Conservation (phyloP, 1,140 invertebrate species). For the Pinna nobilis region DNA sequence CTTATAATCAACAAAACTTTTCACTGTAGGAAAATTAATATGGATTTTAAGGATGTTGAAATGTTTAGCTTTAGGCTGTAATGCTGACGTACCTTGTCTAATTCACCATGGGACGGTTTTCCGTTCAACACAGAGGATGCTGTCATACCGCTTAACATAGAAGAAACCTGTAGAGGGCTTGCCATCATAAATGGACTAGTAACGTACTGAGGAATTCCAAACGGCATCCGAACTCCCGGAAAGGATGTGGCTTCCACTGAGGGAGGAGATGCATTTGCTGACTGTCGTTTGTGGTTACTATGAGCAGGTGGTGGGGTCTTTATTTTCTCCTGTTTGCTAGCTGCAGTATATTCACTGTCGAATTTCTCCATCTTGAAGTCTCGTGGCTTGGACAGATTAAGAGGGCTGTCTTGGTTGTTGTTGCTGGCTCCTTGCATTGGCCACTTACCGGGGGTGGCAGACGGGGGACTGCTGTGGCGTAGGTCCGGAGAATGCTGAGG, state of each 20-base stretch:
- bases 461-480: slow-evolving; percentile 44
- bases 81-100: slow-evolving; percentile 68
- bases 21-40: too few species aligned
- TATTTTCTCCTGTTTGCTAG: slow-evolving; percentile 40
- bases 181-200: slow-evolving; percentile 62
- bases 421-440: slow-evolving; percentile 69
- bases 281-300: slow-evolving; percentile 54
- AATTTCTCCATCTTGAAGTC: slow-evolving; percentile 51
- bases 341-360: slow-evolving; percentile 18
- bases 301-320: slow-evolving; percentile 64
- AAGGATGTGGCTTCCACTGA: slow-evolving; percentile 26
- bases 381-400: slow-evolving; percentile 93
- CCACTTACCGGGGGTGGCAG: slow-evolving; percentile 67
- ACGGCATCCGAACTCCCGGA: slow-evolving; percentile 55
- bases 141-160: slow-evolving; percentile 55
- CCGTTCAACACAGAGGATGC: slow-evolving; percentile 57
- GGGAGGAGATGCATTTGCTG: slow-evolving; percentile 21
- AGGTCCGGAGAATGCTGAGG: slow-evolving; percentile 44
- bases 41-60: too few species aligned
- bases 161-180: slow-evolving; percentile 55
- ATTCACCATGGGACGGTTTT: slow-evolving; percentile 53
- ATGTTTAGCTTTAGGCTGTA: too few species aligned
- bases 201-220: slow-evolving; percentile 64
- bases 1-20: too few species aligned
- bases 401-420: slow-evolving; percentile 83